Conservation (phyloP, 1,140 invertebrate species). For the Saccostrea cuccullata region DNA sequence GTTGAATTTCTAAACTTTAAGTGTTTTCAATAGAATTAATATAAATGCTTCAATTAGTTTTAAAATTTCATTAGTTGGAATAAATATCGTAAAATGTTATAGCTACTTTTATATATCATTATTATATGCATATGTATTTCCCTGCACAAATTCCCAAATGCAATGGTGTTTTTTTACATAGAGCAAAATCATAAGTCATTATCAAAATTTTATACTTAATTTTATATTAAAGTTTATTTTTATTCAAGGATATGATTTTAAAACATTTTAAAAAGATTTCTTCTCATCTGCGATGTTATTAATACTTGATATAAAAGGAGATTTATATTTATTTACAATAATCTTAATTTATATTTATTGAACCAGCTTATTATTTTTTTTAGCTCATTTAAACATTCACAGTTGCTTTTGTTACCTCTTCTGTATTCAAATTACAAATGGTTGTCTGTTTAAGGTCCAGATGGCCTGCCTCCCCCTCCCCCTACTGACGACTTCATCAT, state of each 20-base stretch:
- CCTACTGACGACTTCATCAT: constrained; percentile 90
- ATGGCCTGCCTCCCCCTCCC: constrained; percentile 56
- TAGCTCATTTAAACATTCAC: background rate
- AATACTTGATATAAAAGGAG: too few relatives aligned
- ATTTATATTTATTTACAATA: background rate
- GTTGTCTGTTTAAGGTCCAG: constrained; percentile 64
- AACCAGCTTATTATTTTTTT: background rate
- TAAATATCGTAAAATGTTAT: background rate
- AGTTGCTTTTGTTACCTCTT: background rate
- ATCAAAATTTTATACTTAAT: background rate
- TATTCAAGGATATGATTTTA: too few relatives aligned
- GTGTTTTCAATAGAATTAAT: background rate
- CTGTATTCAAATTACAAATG: background rate
- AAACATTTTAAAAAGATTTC: too few relatives aligned
- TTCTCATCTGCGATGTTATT: too few relatives aligned
- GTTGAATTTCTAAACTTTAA: too few relatives aligned
- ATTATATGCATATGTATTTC: background rate
- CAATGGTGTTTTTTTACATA: too few relatives aligned
- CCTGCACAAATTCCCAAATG: constrained; percentile 11
- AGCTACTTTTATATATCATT: background rate
- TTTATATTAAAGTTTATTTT: background rate
- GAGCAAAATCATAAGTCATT: too few relatives aligned
- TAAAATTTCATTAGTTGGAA: background rate
- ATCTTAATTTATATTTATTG: background rate
- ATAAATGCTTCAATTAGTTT: background rate